Evolutionary conservation across 1,140 invertebrate genomes (phyloP), one percentile per base, ranked within the genome.

Genomic region (Drosophila sp.): DNA sequence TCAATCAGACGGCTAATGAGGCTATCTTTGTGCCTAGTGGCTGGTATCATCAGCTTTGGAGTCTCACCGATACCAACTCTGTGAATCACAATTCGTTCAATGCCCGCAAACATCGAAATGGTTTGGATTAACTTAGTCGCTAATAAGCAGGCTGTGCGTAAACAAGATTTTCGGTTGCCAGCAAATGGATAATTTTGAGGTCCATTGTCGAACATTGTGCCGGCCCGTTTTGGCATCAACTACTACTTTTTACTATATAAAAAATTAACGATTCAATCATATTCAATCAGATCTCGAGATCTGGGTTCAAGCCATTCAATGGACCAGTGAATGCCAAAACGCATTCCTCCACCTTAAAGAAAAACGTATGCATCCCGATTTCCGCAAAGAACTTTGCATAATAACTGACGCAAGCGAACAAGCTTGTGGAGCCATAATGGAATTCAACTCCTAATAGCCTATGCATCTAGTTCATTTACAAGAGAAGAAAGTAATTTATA

Each of bases 11-110:
- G 89, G 91, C 94, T 67, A 98, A 98, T 64, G 97, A 99, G 93
- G 96, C 96, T 23, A 95, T 99, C 65, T 99, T 99, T 94, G 96
- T 99, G 55, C 98, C 98, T 23, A 98, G 97, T 72, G 97, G 97
- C 29, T 99, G 98, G 98, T 95, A 97, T 93, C 98, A 99, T 94
- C 97, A 99, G 95, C 98, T 99, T 32, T 95, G 95, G 93, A 99
- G 99, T 93, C 77, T 97, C 82, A 95, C 96, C 77, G 97, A 99
- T 90, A 98, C 98, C 29, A 98, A 99, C 80, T 99, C 98, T 0
- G 95, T 99, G 23, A 99, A 99, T 93, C 98, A 99, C 92, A 99
- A 99, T 92, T 99, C 98, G 97, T 94, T 99, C 47, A 99, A 99
- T 94, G 96, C 95, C 1, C 97, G 96, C 90, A 99, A 17, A 99